A percentile compares a stretch with the other conserved stretches of the same genome.
phyloP scores from a whole-genome alignment of 2,888 invertebrate genomes.

The Eustalomyia histrio region DNA sequence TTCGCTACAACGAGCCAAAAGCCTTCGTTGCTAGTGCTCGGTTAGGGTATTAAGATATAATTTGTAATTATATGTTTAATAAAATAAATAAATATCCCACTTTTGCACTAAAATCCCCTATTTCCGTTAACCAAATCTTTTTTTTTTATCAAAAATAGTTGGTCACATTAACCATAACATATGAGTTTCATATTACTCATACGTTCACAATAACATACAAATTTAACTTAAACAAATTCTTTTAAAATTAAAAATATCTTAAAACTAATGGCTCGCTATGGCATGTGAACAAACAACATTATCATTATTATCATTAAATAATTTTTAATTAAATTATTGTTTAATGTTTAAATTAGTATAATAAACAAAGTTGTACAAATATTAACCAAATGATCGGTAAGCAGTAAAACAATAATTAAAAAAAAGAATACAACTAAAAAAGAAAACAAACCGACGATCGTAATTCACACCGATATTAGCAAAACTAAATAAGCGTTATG shows the following conservation, averaged over 20 bases:
- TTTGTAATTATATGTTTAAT: no score
- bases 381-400: slow-evolving; percentile 49
- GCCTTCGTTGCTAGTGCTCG: no score
- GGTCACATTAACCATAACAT: no score
- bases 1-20: no score
- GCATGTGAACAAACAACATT: background rate
- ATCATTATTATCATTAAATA: slow-evolving; percentile 32
- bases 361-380: slow-evolving; percentile 41
- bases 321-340: slow-evolving; percentile 55
- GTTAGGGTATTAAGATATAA: no score
- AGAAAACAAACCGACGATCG: slow-evolving; percentile 47
- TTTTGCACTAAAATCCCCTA: no score
- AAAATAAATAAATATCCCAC: no score
- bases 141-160: no score
- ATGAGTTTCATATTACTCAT: no score
- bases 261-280: background rate
- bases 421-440: background rate
- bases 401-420: slow-evolving; percentile 15
- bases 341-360: slow-evolving; percentile 56
- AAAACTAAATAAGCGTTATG: slow-evolving; percentile 14
- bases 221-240: no score
- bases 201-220: no score
- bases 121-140: no score
- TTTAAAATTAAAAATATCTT: background rate
- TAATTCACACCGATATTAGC: slow-evolving; percentile 39